Conservation (phyloP, 2,113 vertebrate species). For the Saimiri boliviensis region DNA sequence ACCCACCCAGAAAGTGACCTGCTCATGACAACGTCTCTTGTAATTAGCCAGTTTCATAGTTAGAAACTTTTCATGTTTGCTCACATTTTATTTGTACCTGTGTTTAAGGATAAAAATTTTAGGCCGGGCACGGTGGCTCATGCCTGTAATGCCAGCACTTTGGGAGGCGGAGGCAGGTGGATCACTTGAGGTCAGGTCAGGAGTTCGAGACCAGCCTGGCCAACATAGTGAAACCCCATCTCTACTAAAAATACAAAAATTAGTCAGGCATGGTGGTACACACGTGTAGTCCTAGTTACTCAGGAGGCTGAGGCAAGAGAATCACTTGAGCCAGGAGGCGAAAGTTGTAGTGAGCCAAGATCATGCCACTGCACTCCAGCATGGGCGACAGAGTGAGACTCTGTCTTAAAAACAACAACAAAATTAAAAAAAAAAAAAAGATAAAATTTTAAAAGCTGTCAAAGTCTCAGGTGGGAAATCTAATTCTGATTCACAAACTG, state of each 20-base stretch:
- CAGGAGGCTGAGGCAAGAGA: neutral
- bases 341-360: neutral
- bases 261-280: neutral
- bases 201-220: neutral
- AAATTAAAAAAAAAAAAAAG: too few relatives aligned
- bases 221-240: neutral
- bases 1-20: neutral
- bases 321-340: neutral
- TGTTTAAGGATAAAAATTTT: slow-evolving; percentile 15
- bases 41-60: neutral
- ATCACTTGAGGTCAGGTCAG: neutral
- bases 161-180: neutral
- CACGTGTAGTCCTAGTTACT: neutral
- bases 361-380: neutral
- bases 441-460: neutral
- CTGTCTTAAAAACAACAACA: neutral
- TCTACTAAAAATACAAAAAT: neutral
- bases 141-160: neutral
- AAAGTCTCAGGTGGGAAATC: neutral
- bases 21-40: neutral
- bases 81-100: neutral
- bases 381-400: neutral
- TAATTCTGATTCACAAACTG: neutral
- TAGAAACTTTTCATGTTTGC: slow-evolving; percentile 9
- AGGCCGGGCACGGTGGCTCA: neutral